These are phyloP conservation scores for Scrobipalpa atriplicella DNA, from an alignment of 2,888 invertebrate species.

Conservation along the genomic window DNA sequence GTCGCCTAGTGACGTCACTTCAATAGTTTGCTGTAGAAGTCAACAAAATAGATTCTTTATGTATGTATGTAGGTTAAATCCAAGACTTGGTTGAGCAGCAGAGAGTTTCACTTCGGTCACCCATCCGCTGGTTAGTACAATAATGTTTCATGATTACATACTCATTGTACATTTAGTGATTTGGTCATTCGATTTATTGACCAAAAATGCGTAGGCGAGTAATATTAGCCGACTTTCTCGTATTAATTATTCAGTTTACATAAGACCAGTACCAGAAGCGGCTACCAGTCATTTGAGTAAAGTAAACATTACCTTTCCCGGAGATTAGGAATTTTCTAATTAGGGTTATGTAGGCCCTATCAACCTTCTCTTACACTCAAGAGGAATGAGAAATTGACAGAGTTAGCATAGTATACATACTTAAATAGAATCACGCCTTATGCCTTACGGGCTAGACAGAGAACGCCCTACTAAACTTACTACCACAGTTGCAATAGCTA, in stretches of 20 bases:
- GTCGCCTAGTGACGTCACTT: slow-evolving; percentile 20
- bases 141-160: not conserved
- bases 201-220: slow-evolving; percentile 39
- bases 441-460: no score
- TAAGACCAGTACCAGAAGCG: slow-evolving; percentile 16
- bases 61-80: no score
- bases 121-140: no score
- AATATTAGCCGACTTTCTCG: slow-evolving; percentile 56
- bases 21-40: slow-evolving; percentile 1
- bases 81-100: no score
- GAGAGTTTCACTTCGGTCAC: no score
- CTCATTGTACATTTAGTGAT: not conserved
- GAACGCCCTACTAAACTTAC: no score
- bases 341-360: not conserved
- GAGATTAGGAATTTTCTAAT: slow-evolving; percentile 7
- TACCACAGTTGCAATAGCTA: no score
- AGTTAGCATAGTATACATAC: no score
- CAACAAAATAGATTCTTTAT: no score
- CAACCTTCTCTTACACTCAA: no score
- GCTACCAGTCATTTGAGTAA: slow-evolving; percentile 9
- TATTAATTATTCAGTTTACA: slow-evolving; percentile 58
- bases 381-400: no score
- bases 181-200: slow-evolving; percentile 22
- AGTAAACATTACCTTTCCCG: slow-evolving; percentile 8
- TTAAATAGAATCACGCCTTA: no score